phyloP scores from a whole-genome alignment of 2,888 invertebrate genomes.

The Spisula subtruncata region DNA sequence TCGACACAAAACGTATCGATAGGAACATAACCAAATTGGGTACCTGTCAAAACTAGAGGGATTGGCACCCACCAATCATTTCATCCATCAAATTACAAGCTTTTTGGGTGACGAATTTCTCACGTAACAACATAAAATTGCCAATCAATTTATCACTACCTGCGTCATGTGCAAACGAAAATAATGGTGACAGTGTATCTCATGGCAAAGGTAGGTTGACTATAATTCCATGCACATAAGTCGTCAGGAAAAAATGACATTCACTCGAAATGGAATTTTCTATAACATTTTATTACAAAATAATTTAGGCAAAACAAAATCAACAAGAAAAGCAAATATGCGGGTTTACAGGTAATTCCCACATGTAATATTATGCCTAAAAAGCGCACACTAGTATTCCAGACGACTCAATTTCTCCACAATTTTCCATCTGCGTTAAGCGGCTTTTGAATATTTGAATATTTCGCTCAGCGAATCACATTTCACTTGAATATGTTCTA shows the following conservation, averaged over 20 bases:
- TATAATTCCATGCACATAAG: neutral
- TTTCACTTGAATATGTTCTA: neutral
- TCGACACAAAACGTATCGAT: slow-evolving; percentile 1
- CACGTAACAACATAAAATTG: no score
- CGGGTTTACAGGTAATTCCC: neutral
- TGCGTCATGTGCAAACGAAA: no score
- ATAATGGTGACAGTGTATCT: no score
- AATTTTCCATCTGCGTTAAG: neutral
- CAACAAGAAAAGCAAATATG: slow-evolving; percentile 28
- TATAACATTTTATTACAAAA: slow-evolving; percentile 34
- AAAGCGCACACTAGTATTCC: neutral
- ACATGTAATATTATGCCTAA: slow-evolving; percentile 41
- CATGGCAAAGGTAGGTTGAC: no score
- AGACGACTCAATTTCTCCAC: neutral
- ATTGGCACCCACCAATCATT: no score
- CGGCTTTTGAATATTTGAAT: neutral
- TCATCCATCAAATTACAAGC: no score
- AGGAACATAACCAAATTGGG: neutral
- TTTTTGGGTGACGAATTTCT: no score
- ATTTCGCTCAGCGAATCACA: neutral
- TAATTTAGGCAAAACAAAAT: slow-evolving; percentile 16
- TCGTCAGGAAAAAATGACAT: neutral
- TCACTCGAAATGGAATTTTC: neutral
- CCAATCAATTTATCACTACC: no score
- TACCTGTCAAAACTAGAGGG: no score